phyloP scores from a whole-genome alignment of 1,140 invertebrate species.

The Hesperophylax magnus region DNA sequence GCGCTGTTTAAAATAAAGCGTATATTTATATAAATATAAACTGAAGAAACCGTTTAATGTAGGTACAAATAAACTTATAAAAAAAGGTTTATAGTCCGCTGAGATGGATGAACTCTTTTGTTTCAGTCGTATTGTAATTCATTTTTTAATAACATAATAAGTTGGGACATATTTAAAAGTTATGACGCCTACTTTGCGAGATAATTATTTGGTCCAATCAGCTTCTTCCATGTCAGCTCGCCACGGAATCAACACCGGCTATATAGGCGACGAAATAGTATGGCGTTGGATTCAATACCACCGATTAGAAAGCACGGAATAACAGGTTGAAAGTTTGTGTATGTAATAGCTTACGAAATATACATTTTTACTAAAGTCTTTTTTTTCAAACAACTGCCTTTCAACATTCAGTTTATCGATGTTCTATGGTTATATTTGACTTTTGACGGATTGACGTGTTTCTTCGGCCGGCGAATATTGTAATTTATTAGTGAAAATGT shows the following conservation, averaged over 20 bases:
- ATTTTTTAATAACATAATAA: too few species aligned
- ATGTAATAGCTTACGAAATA: background rate
- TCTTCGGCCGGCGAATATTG: background rate
- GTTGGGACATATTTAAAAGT: too few species aligned
- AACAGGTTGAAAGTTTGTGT: too few species aligned
- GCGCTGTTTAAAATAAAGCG: too few species aligned
- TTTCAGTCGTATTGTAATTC: too few species aligned
- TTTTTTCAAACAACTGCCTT: background rate
- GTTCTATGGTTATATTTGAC: background rate
- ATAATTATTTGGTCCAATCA: conserved; percentile 43
- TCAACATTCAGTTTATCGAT: background rate
- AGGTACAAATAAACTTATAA: too few species aligned
- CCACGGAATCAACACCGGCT: background rate
- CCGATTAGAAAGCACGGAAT: too few species aligned
- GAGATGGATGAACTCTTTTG: too few species aligned
- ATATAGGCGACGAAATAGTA: background rate
- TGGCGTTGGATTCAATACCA: too few species aligned
- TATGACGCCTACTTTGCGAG: background rate
- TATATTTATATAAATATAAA: too few species aligned
- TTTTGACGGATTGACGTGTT: conserved; percentile 13
- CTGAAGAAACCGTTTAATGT: too few species aligned
- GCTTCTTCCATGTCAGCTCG: conserved; percentile 30
- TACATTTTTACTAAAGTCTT: background rate
- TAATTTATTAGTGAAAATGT: background rate
- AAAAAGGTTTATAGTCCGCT: too few species aligned